Base-by-base conservation (phyloP, 2,797 vertebrate species). In the Gambusia yucatana region DNA sequence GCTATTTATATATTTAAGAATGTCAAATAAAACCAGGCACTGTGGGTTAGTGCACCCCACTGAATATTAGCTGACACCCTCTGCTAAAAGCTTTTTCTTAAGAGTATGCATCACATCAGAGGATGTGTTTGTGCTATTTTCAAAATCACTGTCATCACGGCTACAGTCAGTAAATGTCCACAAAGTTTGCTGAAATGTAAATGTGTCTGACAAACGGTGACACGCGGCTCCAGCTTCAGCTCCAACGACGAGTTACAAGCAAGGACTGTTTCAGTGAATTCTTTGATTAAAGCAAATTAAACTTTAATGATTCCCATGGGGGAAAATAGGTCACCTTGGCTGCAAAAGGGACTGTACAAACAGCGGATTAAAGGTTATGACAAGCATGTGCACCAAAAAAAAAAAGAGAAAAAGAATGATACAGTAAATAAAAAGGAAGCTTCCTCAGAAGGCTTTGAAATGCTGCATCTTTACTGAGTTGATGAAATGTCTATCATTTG, bases 231-330 rank as follows among this genome's bases (percentile, higher is more conserved):
- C 46, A 76, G 82, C 73, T 82, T 85, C 59, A 72, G 79, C 78
- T 48, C 43, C 72, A 73, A 80, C 74, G 70, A 75, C 71, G 71
- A 47, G 80, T 81, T 84, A 84, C 87, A 87, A 87, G 84, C 75
- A 63, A 78, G 77, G 65, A 69, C 50, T 85, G 84, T 87, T 82
- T 76, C 70, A 48, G 65, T 36, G 36, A 78, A 77, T 82, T 89
- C 85, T 91, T 88, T 89, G 89, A 91, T 89, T 79, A 84, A 83
- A 87, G 82, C 65, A 88, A 85, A 91, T 93, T 39, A 89, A 79
- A 89, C 84, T 92, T 89, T 86, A 91, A 92, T 91, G 82, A 88
- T 90, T 76, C 77, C 79, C 48, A 71, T 74, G 83, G 86, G 87
- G 79, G 77, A 83, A 92, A 89, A 77, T 88, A 84, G 91, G 89